A percentile compares a stretch with the other conserved stretches of the same genome.
Evolutionary conservation across 2,888 invertebrate genomes (phyloP).

Genomic region (Tryphoninae sp.): DNA sequence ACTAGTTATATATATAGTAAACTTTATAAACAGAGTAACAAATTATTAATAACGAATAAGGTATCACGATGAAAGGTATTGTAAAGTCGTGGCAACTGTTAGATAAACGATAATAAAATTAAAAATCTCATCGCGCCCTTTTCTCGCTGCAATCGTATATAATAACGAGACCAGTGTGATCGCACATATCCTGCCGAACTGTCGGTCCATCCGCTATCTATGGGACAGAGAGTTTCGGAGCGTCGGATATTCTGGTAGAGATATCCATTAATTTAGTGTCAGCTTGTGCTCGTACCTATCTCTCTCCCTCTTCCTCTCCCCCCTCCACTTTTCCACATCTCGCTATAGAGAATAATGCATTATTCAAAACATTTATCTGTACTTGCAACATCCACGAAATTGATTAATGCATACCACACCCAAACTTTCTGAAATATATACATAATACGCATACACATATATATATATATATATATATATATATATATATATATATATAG

Average conservation of each 20-base stretch:
- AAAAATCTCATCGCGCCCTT: not conserved
- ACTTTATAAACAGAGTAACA: too few species aligned
- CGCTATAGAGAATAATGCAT: constrained; percentile 60
- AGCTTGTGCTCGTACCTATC: constrained; percentile 58
- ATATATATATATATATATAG: too few species aligned
- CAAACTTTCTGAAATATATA: constrained; percentile 16
- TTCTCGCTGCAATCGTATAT: constrained; percentile 47
- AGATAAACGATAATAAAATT: too few species aligned
- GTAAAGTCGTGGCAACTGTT: too few species aligned
- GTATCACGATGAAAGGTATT: not conserved
- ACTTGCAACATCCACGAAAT: constrained; percentile 63
- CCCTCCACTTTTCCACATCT: constrained; percentile 21
- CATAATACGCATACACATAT: not conserved
- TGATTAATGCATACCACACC: constrained; percentile 64
- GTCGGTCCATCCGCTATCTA: constrained; percentile 54
- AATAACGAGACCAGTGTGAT: constrained; percentile 52
- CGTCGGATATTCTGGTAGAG: constrained; percentile 65
- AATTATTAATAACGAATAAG: not conserved
- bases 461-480: not conserved
- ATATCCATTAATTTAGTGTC: constrained; percentile 69
- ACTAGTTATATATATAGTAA: too few species aligned
- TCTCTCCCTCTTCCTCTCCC: constrained; percentile 16
- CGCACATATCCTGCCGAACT: constrained; percentile 21
- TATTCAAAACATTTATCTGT: constrained; percentile 68
- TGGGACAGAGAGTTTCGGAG: constrained; percentile 53